These are phyloP conservation scores for Acromyrmex heyeri DNA, from an alignment of 1,140 invertebrate species.

Conservation along the genomic window DNA sequence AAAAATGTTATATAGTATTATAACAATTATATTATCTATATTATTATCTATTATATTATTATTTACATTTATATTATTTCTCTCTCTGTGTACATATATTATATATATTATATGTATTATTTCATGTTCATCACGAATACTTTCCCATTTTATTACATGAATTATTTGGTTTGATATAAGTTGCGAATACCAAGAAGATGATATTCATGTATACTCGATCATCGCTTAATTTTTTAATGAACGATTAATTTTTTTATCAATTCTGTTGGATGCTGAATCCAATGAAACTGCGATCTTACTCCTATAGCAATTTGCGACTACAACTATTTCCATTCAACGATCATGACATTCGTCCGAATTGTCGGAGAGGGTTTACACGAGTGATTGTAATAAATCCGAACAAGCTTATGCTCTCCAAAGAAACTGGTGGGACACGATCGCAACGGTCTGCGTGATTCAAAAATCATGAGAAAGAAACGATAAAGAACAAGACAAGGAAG, in stretches of 20 bases:
- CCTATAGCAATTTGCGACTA: neutral
- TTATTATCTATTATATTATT: too few species aligned
- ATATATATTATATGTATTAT: too few species aligned
- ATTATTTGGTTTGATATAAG: neutral
- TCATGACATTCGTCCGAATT: neutral
- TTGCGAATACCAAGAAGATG: neutral
- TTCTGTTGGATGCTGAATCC: neutral
- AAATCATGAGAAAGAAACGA: slow-evolving; percentile 47
- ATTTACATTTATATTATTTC: too few species aligned
- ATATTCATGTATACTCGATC: neutral
- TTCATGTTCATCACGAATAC: too few species aligned
- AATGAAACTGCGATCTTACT: neutral
- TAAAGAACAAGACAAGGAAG: slow-evolving; percentile 16
- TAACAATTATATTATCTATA: too few species aligned
- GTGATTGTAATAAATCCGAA: slow-evolving; percentile 61
- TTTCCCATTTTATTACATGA: neutral
- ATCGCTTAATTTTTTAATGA: neutral
- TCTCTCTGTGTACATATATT: too few species aligned
- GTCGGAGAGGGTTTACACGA: neutral
- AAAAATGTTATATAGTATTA: too few species aligned
- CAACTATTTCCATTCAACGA: slow-evolving; percentile 17
- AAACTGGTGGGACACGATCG: slow-evolving; percentile 36
- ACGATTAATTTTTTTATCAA: neutral
- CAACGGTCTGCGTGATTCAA: slow-evolving; percentile 66
- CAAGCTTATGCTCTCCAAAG: slow-evolving; percentile 31